Percentiles rank a stretch among this genome's conserved stretches.
Conservation (phyloP, 2,797 vertebrate species). For the Pitangus sulphuratus region DNA sequence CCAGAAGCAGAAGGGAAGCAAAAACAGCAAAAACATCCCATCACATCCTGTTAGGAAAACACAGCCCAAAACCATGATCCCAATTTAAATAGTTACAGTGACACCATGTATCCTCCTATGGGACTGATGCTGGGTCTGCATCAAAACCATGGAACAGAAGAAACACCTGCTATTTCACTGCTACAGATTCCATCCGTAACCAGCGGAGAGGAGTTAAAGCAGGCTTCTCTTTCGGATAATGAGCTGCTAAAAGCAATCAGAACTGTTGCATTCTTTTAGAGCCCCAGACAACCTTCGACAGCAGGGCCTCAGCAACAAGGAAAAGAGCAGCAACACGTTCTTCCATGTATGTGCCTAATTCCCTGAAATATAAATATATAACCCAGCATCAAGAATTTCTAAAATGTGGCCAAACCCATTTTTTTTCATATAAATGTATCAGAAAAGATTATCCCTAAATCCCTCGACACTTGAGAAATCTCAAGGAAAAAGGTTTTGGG, state of each 20-base stretch:
- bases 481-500: not conserved
- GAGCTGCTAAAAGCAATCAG: not conserved
- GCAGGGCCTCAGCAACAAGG: not conserved
- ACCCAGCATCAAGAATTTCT: not conserved
- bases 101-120: not conserved
- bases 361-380: not conserved
- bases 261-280: not conserved
- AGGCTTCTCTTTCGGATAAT: not conserved
- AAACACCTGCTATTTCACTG: not conserved
- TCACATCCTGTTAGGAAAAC: not conserved
- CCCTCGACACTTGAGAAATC: not conserved
- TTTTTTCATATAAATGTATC: not conserved
- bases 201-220: not conserved
- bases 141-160: not conserved
- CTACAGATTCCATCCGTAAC: not conserved
- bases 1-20: not conserved
- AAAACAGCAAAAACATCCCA: not conserved
- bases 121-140: not conserved
- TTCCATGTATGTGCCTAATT: not conserved
- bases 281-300: not conserved
- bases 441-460: not conserved
- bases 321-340: not conserved
- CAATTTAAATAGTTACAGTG: not conserved
- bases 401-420: not conserved
- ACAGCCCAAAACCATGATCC: not conserved